These are phyloP conservation scores for Glaucomys volans DNA, from an alignment of 2,113 vertebrate species.

Conservation along the genomic window DNA sequence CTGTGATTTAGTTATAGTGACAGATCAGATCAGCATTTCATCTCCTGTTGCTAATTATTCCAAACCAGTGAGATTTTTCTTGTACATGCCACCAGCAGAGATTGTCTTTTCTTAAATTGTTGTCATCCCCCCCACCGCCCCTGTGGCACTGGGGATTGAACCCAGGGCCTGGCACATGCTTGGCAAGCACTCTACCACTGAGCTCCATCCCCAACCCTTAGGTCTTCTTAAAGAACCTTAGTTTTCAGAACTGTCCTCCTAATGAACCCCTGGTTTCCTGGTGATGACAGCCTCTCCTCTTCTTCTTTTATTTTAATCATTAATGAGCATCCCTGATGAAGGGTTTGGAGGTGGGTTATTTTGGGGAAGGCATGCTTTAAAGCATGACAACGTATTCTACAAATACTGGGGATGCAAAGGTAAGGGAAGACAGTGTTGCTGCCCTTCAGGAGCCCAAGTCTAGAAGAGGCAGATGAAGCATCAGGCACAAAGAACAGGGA, in stretches of 20 bases:
- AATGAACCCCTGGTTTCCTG: background rate
- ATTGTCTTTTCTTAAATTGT: background rate
- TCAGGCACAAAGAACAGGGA: background rate
- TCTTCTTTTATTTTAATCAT: background rate
- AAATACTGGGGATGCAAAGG: background rate
- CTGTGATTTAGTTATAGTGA: background rate
- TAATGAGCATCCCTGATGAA: background rate
- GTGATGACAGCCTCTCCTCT: background rate
- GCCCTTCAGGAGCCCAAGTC: background rate
- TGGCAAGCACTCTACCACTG: background rate
- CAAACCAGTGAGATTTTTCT: background rate
- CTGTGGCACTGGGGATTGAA: background rate
- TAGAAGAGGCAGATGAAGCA: background rate
- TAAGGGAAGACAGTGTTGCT: background rate
- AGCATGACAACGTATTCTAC: background rate
- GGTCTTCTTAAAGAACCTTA: background rate
- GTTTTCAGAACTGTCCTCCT: slow-evolving; percentile 32
- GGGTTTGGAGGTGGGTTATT: background rate
- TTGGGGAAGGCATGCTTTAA: background rate
- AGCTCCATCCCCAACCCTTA: background rate
- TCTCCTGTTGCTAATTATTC: background rate
- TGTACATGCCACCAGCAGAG: background rate
- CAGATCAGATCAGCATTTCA: background rate
- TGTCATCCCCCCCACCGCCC: no score
- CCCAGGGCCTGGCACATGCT: no score